Conservation (phyloP, 1,140 invertebrate species). For the Conus betulinus region DNA sequence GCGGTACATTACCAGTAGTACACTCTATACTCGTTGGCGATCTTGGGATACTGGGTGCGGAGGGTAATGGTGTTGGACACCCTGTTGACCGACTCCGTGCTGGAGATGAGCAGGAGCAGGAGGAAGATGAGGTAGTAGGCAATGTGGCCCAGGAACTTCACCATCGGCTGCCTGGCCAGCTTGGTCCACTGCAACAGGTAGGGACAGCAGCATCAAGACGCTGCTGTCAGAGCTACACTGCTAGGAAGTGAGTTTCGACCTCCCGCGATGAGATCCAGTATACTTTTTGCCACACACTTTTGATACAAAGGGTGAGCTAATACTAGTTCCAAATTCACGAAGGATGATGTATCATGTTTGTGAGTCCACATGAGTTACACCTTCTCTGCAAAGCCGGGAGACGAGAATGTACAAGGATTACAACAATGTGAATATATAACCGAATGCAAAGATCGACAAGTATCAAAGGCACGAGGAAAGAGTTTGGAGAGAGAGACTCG, state of each 20-base stretch:
- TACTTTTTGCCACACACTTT: too few species aligned
- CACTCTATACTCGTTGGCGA: not conserved
- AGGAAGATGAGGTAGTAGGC: conserved; percentile 81
- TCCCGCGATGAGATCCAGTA: too few species aligned
- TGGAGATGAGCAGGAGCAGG: conserved; percentile 77
- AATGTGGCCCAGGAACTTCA: conserved; percentile 75
- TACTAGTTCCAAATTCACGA: too few species aligned
- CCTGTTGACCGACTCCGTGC: conserved; percentile 46
- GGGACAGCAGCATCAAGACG: not conserved
- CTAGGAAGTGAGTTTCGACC: not conserved
- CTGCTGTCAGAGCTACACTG: not conserved
- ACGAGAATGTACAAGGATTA: too few species aligned
- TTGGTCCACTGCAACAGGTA: conserved; percentile 49
- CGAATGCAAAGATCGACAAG: too few species aligned
- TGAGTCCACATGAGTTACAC: too few species aligned
- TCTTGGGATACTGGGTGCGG: conserved; percentile 11
- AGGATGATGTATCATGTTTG: too few species aligned
- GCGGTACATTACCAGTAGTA: conserved; percentile 33
- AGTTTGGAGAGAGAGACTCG: too few species aligned
- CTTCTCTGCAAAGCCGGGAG: too few species aligned
- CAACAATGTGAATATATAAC: too few species aligned
- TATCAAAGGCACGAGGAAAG: too few species aligned
- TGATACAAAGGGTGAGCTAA: too few species aligned
- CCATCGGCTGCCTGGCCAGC: conserved; percentile 65
- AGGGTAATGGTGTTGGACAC: conserved; percentile 45